Evolutionary conservation across 1,140 invertebrate genomes (phyloP).

Genomic region (Conus betulinus): DNA sequence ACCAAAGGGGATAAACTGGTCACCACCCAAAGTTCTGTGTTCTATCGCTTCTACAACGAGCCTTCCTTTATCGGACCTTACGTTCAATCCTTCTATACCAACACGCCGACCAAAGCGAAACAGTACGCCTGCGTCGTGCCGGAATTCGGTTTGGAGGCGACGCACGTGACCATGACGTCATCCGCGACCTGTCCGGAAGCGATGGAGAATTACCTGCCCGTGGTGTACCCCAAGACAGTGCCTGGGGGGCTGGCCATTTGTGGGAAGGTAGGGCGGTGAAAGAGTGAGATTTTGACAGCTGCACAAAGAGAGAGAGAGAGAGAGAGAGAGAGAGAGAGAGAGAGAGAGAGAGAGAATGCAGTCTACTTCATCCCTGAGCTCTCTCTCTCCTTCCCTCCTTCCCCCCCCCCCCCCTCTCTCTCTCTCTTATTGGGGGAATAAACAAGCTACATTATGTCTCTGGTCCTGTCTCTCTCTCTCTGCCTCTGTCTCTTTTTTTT

Average conservation of each 20-base stretch:
- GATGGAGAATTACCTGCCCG: slow-evolving; percentile 31
- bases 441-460: too few species aligned
- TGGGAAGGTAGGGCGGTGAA: slow-evolving; percentile 19
- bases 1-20: slow-evolving; percentile 20
- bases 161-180: slow-evolving; percentile 39
- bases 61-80: slow-evolving; percentile 20
- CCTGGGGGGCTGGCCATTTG: slow-evolving; percentile 39
- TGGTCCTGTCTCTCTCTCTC: too few species aligned
- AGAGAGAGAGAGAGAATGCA: too few species aligned
- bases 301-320: too few species aligned
- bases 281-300: too few species aligned
- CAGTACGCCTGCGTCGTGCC: slow-evolving; percentile 40
- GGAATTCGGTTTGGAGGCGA: slow-evolving; percentile 17
- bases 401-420: too few species aligned
- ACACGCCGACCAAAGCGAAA: slow-evolving; percentile 8
- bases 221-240: slow-evolving; percentile 20
- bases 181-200: slow-evolving; percentile 23
- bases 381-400: too few species aligned
- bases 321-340: too few species aligned
- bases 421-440: too few species aligned
- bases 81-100: slow-evolving; percentile 25
- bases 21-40: background rate
- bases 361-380: too few species aligned
- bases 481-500: too few species aligned
- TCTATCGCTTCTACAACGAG: slow-evolving; percentile 32